These are phyloP conservation scores for Clepsis dumicolana DNA, from an alignment of 2,888 invertebrate genomes.

Conservation along the genomic window DNA sequence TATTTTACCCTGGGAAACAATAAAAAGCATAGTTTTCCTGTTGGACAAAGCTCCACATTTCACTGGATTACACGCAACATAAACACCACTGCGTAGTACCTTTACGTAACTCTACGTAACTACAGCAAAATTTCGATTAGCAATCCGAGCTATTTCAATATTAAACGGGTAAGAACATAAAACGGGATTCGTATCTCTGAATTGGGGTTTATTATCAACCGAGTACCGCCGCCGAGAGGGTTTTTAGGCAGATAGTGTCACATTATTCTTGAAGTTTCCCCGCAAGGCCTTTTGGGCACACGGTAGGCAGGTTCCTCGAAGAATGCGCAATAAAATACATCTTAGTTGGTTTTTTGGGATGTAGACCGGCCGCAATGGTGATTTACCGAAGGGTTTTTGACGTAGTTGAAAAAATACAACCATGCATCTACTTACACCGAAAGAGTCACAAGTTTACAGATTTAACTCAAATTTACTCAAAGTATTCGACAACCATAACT, in stretches of 20 bases:
- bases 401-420: neutral
- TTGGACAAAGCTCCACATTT: neutral
- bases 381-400: slow-evolving; percentile 5
- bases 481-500: too few species aligned
- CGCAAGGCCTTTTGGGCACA: slow-evolving; percentile 41
- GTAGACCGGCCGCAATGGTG: neutral
- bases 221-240: slow-evolving; percentile 41
- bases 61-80: neutral
- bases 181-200: slow-evolving; percentile 46
- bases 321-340: slow-evolving; percentile 40
- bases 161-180: slow-evolving; percentile 41
- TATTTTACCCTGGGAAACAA: too few species aligned
- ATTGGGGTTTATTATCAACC: slow-evolving; percentile 46
- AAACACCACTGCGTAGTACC: neutral
- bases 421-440: too few species aligned
- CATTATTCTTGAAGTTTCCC: slow-evolving; percentile 52
- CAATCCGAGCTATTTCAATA: slow-evolving; percentile 29
- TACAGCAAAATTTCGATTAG: slow-evolving; percentile 33
- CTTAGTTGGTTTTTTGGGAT: slow-evolving; percentile 37
- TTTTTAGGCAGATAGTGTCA: slow-evolving; percentile 51
- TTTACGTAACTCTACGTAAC: slow-evolving; percentile 36
- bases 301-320: slow-evolving; percentile 35
- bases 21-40: too few species aligned
- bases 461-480: too few species aligned
- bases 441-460: too few species aligned